A percentile compares a stretch with the other conserved stretches of the same genome.
Conservation (phyloP, 2,797 vertebrate species). For the Orientallactaga sibirica region DNA sequence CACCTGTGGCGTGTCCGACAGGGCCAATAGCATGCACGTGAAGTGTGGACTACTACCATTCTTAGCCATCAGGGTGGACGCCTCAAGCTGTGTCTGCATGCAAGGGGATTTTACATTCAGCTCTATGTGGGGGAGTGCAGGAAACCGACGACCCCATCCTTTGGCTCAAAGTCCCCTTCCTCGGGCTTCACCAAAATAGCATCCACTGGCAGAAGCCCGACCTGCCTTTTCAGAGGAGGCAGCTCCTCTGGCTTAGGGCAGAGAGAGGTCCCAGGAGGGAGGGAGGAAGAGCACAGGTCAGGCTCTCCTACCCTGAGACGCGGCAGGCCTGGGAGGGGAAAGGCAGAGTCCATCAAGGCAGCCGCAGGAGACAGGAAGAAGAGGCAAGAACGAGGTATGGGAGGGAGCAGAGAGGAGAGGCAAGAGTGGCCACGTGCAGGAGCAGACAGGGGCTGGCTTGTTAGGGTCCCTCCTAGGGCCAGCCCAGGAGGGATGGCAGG, state of each 20-base stretch:
- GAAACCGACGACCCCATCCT: background rate
- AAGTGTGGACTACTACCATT: background rate
- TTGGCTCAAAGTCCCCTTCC: constrained; percentile 10
- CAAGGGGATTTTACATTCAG: background rate
- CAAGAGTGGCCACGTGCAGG: background rate
- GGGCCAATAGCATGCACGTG: background rate
- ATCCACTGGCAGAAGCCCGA: constrained; percentile 86
- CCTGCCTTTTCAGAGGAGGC: constrained; percentile 92
- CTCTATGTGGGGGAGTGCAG: background rate
- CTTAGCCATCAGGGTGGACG: background rate
- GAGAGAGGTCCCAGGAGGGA: constrained; percentile 88
- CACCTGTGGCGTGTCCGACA: too few relatives aligned
- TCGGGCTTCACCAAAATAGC: background rate
- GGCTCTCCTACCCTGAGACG: constrained; percentile 86
- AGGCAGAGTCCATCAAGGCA: constrained; percentile 77
- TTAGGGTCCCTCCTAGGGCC: too few relatives aligned
- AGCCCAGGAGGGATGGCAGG: too few relatives aligned
- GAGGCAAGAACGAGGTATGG: constrained; percentile 74
- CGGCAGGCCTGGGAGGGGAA: constrained; percentile 82
- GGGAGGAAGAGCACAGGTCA: constrained; percentile 85
- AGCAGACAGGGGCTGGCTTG: background rate
- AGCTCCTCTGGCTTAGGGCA: constrained; percentile 90
- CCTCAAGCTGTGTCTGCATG: background rate
- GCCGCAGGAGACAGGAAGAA: constrained; percentile 76
- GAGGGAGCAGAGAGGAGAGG: constrained; percentile 47